Base-by-base conservation (phyloP, 64 coral and sea anemone species). In the Stichodactyla helianthus region DNA sequence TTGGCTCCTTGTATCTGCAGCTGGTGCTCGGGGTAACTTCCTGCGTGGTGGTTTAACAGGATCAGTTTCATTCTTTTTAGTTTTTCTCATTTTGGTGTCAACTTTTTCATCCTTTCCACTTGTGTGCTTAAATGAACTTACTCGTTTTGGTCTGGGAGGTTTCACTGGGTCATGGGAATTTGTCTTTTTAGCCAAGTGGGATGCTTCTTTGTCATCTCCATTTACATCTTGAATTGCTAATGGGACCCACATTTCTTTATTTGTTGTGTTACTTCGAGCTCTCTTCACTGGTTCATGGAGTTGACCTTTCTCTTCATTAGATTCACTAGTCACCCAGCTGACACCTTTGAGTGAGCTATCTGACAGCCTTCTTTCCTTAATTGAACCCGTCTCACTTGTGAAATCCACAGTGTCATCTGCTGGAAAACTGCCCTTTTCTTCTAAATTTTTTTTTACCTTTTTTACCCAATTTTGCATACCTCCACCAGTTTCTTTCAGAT, bases 201-300 rank as follows among this genome's bases (percentile, higher is more conserved):
- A 0, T 26, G n/a, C 23, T 52, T 16, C 31, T 68, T 67, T n/a
- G 8, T 50, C 17, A 0, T 89, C 88, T 51, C 7, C 12, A 67
- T 77, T 89, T 52, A 76, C 15, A 74, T 74, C 68, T 74, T 74
- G 25, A 9, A 27, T 74, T 27, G 68, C 68, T 19, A 74, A 22
- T 12, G 83, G 83, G 0, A 86, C 79, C 90, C 84, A 92, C 51
- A 87, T 85, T 53, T 92, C 90, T 51, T 92, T 92, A 51, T 87
- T 86, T 82, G 61, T 82, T 31, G 54, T 84, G 55, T 84, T 57
- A 51, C 83, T 84, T 20, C 83, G 54, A 54, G 54, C 26, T 84
- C 83, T 57, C n/a, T 54, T 51, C 3, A 59, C 54, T 55, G 83
- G 18, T 16, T 16, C 6, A 35, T 57, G 83, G 53, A 59, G 15